A percentile compares a stretch with the other conserved stretches of the same genome.
Evolutionary conservation across 2,888 invertebrate genomes (phyloP).

Genomic region (Spicauda simplicius): DNA sequence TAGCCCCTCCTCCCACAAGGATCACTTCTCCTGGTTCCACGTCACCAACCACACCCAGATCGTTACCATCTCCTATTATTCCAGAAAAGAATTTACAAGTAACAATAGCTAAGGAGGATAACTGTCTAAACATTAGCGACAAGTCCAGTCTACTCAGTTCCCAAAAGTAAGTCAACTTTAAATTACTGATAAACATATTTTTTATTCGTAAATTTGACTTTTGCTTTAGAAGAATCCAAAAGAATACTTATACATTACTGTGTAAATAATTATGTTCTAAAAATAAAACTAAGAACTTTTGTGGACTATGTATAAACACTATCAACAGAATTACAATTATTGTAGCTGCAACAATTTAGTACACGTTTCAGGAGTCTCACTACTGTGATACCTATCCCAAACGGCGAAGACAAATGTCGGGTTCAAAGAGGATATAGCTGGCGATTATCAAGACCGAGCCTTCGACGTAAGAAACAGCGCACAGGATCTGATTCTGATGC

Average conservation of each 20-base stretch:
- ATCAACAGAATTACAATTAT: neutral
- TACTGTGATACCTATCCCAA: constrained; percentile 58
- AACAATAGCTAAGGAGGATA: constrained; percentile 71
- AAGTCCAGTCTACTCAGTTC: constrained; percentile 78
- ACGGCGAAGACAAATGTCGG: constrained; percentile 77
- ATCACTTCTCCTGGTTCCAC: constrained; percentile 61
- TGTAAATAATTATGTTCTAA: too few species aligned
- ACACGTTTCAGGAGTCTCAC: constrained; percentile 64
- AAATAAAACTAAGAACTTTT: too few species aligned
- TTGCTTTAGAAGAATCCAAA: too few species aligned
- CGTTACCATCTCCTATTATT: constrained; percentile 67
- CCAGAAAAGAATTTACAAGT: constrained; percentile 77
- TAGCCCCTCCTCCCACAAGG: constrained; percentile 63
- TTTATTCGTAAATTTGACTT: too few species aligned
- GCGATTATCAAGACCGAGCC: constrained; percentile 90
- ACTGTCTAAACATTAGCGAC: constrained; percentile 73
- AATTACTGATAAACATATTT: too few species aligned
- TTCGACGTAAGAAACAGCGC: constrained; percentile 87
- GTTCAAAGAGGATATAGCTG: constrained; percentile 90
- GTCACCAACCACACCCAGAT: constrained; percentile 68
- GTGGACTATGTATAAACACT: too few species aligned
- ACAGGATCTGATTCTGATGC: constrained; percentile 86
- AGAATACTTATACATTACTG: too few species aligned
- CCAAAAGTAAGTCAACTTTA: constrained; percentile 65
- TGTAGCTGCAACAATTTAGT: neutral